Percentiles rank a stretch among this genome's conserved stretches.
Evolutionary conservation across 2,888 invertebrate species (phyloP).

Genomic region (Salticus scenicus): DNA sequence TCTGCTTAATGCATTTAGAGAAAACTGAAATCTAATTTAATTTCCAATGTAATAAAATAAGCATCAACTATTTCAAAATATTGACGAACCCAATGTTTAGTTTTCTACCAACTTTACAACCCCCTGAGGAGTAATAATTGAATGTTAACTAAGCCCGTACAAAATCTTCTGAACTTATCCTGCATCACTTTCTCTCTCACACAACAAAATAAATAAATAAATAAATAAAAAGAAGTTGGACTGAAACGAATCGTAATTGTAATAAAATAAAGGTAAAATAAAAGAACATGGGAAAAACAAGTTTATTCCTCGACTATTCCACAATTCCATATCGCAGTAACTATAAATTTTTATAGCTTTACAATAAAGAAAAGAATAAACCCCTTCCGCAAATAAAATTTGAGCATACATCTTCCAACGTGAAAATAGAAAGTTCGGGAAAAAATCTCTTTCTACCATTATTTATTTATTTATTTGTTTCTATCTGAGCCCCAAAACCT

Average conservation of each 20-base stretch:
- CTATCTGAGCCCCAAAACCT: conserved; percentile 6
- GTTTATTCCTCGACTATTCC: neutral
- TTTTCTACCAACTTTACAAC: neutral
- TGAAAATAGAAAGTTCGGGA: neutral
- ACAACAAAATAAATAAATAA: neutral
- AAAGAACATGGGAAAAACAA: neutral
- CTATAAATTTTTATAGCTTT: neutral
- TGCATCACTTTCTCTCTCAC: neutral
- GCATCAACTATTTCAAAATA: no score
- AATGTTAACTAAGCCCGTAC: neutral
- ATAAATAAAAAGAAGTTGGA: no score
- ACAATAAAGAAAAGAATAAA: neutral
- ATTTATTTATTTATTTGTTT: neutral
- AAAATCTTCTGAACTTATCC: neutral
- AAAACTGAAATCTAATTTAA: no score
- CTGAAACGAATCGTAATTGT: neutral
- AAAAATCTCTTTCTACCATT: neutral
- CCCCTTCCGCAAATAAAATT: neutral
- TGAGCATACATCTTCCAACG: neutral
- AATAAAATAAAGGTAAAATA: neutral
- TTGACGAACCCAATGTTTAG: no score
- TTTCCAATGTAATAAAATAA: no score
- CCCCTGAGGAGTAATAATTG: neutral
- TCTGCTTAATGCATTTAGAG: no score
- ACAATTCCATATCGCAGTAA: neutral